Conservation (phyloP, 2,797 vertebrate genomes). For the Myripristis jacobus region DNA sequence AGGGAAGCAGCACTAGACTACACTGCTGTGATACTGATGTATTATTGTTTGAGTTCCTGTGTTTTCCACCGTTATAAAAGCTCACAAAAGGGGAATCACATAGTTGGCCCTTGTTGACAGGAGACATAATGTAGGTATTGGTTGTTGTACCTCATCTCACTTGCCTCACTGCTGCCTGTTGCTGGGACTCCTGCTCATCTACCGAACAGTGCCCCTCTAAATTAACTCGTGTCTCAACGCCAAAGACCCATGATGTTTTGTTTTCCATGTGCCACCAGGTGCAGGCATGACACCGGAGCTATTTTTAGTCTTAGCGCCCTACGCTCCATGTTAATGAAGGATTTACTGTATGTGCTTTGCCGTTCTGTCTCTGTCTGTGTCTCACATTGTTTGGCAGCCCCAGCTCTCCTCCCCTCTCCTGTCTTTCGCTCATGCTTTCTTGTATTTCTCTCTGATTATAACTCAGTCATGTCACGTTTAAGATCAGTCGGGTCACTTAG, state of each 20-base stretch:
- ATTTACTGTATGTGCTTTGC: conserved; percentile 42
- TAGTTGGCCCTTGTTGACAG: too few species aligned
- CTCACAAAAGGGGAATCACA: too few species aligned
- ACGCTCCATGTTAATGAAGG: conserved; percentile 55
- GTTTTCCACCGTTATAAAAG: too few species aligned
- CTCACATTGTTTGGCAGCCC: background rate
- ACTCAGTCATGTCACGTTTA: background rate
- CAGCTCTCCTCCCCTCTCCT: background rate
- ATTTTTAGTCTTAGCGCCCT: conserved; percentile 72
- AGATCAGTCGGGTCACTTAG: background rate
- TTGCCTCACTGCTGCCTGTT: background rate
- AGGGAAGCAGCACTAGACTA: too few species aligned
- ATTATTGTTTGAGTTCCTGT: too few species aligned
- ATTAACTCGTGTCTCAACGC: conserved; percentile 1
- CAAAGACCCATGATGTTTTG: conserved; percentile 29
- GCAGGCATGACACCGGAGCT: conserved; percentile 47
- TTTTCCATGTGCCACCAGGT: conserved; percentile 42
- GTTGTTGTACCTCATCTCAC: background rate
- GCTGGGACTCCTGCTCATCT: background rate
- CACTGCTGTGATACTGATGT: too few species aligned
- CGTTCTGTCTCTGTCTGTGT: conserved; percentile 3
- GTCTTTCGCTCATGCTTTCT: conserved; percentile 2
- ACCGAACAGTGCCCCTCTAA: background rate
- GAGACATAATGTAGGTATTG: too few species aligned
- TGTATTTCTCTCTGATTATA: background rate